Percentiles rank a stretch among this genome's conserved stretches.
phyloP scores from a whole-genome alignment of 37 sponge, comb jelly and placozoan genomes.

The Corticium candelabrum region DNA sequence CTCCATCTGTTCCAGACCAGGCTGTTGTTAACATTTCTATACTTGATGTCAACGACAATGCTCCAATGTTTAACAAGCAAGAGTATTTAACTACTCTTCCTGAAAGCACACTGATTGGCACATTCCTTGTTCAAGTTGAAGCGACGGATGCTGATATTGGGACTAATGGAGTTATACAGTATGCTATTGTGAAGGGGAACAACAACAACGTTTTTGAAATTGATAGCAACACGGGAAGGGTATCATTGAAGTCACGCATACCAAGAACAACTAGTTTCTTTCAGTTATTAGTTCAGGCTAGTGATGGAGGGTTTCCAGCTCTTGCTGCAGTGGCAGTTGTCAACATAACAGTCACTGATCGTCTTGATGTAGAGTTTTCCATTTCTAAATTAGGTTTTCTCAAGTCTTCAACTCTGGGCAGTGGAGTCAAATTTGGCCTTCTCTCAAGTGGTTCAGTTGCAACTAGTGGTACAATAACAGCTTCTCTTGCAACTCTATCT shows the following conservation, averaged over 20 bases:
- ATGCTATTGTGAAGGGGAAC: slow-evolving; percentile 8
- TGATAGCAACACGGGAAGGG: neutral
- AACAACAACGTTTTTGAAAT: neutral
- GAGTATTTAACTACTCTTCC: neutral
- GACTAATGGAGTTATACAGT: slow-evolving; percentile 38
- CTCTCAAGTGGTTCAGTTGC: neutral
- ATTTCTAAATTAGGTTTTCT: neutral
- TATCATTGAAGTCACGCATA: neutral
- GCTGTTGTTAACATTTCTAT: slow-evolving; percentile 10
- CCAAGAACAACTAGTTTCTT: neutral
- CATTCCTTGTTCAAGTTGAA: slow-evolving; percentile 12
- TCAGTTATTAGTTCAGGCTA: neutral
- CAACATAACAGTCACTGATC: neutral
- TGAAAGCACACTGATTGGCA: slow-evolving; percentile 30
- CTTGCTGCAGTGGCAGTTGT: neutral
- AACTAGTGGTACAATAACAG: neutral
- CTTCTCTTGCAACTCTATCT: neutral
- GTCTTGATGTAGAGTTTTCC: neutral
- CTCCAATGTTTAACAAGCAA: neutral
- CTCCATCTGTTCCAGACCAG: slow-evolving; percentile 28
- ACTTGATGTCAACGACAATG: slow-evolving; percentile 15
- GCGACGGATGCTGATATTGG: slow-evolving; percentile 59
- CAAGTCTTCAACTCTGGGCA: neutral
- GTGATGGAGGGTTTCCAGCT: neutral
- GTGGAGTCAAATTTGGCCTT: neutral